phyloP scores from a whole-genome alignment of 2,797 vertebrate species.

The Okamejei kenojei region DNA sequence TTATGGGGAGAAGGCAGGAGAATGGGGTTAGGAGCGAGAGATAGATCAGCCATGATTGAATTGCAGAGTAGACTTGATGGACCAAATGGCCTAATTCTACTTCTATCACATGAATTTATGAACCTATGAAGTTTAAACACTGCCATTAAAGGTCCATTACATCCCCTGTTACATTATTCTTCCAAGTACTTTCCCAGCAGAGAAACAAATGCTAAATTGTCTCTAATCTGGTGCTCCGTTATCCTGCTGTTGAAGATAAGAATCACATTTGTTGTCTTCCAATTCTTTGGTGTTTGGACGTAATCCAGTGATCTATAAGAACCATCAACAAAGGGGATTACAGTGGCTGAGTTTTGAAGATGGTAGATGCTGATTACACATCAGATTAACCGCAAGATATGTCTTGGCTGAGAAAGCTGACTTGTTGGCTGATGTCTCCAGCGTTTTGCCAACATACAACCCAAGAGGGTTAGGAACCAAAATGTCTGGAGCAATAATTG shows the following conservation, averaged over 20 bases:
- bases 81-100: too few species aligned
- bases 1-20: too few species aligned
- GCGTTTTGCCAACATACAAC: background rate
- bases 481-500: background rate
- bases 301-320: background rate
- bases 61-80: too few species aligned
- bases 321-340: background rate
- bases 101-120: too few species aligned
- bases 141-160: background rate
- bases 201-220: background rate
- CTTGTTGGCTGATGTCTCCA: background rate
- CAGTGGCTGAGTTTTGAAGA: background rate
- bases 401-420: background rate
- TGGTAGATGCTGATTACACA: background rate
- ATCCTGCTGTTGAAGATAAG: background rate
- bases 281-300: background rate
- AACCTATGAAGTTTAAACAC: background rate
- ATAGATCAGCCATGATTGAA: too few species aligned
- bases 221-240: background rate
- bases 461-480: background rate
- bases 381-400: background rate
- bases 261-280: background rate
- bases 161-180: background rate
- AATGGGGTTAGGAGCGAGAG: too few species aligned
- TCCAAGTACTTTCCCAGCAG: background rate